These are phyloP conservation scores for Oxyura jamaicensis DNA, from an alignment of 2,113 vertebrate genomes.

Conservation along the genomic window DNA sequence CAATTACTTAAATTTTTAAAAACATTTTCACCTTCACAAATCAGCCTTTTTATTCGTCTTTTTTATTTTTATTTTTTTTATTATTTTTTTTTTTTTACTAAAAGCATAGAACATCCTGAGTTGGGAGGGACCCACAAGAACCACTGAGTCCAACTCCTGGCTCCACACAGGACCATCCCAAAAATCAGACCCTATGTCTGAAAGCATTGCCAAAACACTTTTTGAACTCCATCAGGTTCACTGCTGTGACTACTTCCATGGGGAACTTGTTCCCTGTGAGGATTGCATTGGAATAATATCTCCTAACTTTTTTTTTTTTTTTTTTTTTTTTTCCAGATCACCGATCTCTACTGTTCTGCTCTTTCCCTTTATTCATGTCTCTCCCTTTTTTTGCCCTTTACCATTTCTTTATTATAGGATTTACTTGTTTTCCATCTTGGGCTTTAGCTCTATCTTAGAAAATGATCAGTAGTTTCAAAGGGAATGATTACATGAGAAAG, in stretches of 20 bases:
- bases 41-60: background rate
- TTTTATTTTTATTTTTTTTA: background rate
- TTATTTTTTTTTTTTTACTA: background rate
- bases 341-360: background rate
- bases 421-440: background rate
- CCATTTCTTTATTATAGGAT: background rate
- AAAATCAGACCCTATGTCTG: no score
- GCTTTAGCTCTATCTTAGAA: background rate
- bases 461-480: background rate
- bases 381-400: background rate
- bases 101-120: no score
- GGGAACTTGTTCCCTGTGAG: no score
- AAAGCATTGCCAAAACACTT: no score
- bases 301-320: no score
- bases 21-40: background rate
- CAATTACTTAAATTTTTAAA: background rate
- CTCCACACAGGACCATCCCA: no score
- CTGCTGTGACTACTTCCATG: no score
- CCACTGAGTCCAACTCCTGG: no score
- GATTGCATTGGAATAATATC: no score
- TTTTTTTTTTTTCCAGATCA: no score
- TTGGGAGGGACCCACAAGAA: no score
- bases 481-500: background rate
- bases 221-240: no score
- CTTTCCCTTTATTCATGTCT: background rate